Percentiles rank a stretch among this genome's conserved stretches.
Evolutionary conservation across 2,888 invertebrate species (phyloP).

Genomic region (Cerceris rybyensis): DNA sequence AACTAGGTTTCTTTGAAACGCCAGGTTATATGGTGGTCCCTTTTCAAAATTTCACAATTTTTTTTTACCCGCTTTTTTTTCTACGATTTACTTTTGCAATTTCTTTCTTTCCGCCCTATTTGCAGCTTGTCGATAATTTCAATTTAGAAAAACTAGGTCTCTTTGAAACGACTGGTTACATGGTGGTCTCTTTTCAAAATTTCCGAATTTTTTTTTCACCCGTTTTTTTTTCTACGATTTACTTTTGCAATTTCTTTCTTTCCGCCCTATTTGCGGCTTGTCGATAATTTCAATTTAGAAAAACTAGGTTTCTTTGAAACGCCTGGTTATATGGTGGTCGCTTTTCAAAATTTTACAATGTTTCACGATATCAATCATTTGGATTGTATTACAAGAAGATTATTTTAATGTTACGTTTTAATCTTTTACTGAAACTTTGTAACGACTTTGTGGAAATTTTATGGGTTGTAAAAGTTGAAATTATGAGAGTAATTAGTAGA

Average conservation of each 20-base stretch:
- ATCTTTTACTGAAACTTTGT: too few relatives aligned
- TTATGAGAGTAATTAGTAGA: too few relatives aligned
- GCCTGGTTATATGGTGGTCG: not conserved
- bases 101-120: slow-evolving; percentile 12
- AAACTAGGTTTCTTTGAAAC: not conserved
- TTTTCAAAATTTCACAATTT: too few relatives aligned
- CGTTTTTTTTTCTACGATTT: slow-evolving; percentile 2
- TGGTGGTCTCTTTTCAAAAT: not conserved
- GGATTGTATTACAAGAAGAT: too few relatives aligned
- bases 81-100: not conserved
- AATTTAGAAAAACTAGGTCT: not conserved
- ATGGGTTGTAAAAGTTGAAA: too few relatives aligned
- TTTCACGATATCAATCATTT: too few relatives aligned
- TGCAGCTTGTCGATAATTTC: not conserved
- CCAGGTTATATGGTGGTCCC: not conserved
- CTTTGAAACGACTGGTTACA: not conserved
- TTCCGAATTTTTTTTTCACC: not conserved
- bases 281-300: not conserved
- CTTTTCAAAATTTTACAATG: too few relatives aligned
- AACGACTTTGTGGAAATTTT: too few relatives aligned
- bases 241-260: slow-evolving; percentile 11
- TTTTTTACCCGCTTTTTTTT: not conserved
- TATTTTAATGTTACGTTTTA: too few relatives aligned
- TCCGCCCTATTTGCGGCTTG: slow-evolving; percentile 1
- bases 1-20: not conserved